Base-by-base conservation (phyloP, 1,140 invertebrate genomes). In the Bombus cullumanus region DNA sequence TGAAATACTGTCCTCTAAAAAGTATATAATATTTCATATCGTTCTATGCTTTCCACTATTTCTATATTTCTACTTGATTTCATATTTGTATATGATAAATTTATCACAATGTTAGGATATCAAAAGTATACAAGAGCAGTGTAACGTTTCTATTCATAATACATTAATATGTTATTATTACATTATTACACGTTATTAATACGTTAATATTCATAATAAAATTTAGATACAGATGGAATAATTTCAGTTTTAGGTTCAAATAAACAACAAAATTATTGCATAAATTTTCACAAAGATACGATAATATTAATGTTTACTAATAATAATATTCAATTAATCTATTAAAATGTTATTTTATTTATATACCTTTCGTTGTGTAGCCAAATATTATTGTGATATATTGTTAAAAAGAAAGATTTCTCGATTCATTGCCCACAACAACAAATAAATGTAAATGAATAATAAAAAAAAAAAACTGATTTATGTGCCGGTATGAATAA, bases 341-440 rank as follows among this genome's bases (percentile, higher is more conserved):
- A n/a, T 37, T 37, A 47, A 47, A 34, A 62, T 34, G n/a, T 72
- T 25, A n/a, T 37, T 31, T n/a, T 59, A 31, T 72, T 59, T 8
- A 53, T 81, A 22, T 85, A 80, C 76, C 76, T 80, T 80, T 18
- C 62, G 64, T 43, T 31, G 25, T 37, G 76, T 9, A 53, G 41
- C 12, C 43, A 81, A 37, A 47, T 64, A 34, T 57, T 80, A 76
- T 39, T 80, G 13, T 1, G 10, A 81, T 64, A 73, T 73, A 80
- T 12, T 25, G 10, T 78, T 53, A 31, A 31, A 53, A 31, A 28
- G 25, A 47, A 25, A 1, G 22, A 34, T 53, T 53, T 47, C 10
- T 81, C 6, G 13, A 1, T 41, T 78, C 77, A 85, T 85, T 81
- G 53, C 34, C 41, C n/a, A 34, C 22, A 22, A 25, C 8, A 76